These are phyloP conservation scores for Acropora yongei DNA, from an alignment of 64 coral and sea anemone species.

Conservation along the genomic window DNA sequence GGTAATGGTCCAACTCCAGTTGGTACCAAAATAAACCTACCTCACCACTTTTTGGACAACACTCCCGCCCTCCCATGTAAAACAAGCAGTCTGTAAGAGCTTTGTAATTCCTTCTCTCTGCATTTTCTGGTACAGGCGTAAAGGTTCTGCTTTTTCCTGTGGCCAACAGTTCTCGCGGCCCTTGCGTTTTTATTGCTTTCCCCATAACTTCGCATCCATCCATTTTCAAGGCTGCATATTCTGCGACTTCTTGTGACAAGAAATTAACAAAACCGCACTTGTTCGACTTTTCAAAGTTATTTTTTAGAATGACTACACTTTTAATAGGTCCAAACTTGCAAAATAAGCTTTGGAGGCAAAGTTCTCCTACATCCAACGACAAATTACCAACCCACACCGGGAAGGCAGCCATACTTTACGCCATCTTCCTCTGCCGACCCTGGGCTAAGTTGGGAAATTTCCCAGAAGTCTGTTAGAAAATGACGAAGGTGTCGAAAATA, in stretches of 20 bases:
- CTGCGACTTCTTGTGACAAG: conserved; percentile 60
- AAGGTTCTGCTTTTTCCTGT: conserved; percentile 48
- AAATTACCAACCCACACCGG: conserved; percentile 92
- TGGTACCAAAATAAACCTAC: conserved; percentile 11
- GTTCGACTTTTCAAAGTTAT: conserved; percentile 80
- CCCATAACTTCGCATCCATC: conserved; percentile 87
- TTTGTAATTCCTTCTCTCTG: conserved; percentile 62
- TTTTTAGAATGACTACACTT: conserved; percentile 75
- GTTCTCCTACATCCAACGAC: conserved; percentile 66
- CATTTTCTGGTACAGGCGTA: conserved; percentile 8
- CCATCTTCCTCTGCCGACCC: conserved; percentile 63
- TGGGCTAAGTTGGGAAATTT: conserved; percentile 39
- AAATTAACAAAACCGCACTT: conserved; percentile 95
- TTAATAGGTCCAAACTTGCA: conserved; percentile 92
- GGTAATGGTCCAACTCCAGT: neutral
- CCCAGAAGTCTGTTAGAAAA: neutral
- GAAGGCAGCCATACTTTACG: conserved; percentile 85
- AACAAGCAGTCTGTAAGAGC: conserved; percentile 80
- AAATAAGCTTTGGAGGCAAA: conserved; percentile 78
- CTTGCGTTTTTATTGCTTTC: conserved; percentile 80
- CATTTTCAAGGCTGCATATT: conserved; percentile 78
- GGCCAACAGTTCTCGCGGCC: conserved; percentile 72
- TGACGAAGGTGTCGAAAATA: too few relatives aligned
- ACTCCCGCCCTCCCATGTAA: conserved; percentile 73
- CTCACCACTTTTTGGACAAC: conserved; percentile 72